Conservation (phyloP, 1,140 invertebrate genomes). For the Hestina assimilis region DNA sequence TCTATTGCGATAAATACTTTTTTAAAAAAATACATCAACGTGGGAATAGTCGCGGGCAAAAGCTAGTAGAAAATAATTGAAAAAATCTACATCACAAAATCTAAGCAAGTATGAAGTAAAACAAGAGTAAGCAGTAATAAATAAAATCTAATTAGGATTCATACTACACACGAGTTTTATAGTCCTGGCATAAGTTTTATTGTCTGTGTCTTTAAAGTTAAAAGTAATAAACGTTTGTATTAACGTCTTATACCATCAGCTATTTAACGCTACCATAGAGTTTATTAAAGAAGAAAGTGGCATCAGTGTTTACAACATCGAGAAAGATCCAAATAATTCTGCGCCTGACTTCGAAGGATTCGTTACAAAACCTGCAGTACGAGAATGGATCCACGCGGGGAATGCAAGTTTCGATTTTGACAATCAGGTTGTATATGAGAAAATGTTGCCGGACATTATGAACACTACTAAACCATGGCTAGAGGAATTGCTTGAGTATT, state of each 20-base stretch:
- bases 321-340: background rate
- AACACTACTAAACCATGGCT: slow-evolving; percentile 10
- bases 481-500: slow-evolving; percentile 12
- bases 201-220: too few relatives aligned
- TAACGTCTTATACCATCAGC: too few relatives aligned
- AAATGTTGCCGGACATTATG: slow-evolving; percentile 14
- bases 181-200: too few relatives aligned
- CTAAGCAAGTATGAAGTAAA: background rate
- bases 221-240: too few relatives aligned
- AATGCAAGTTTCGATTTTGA: slow-evolving; percentile 10
- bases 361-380: background rate
- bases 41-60: too few relatives aligned
- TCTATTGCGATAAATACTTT: too few relatives aligned
- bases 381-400: slow-evolving; percentile 8
- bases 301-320: slow-evolving; percentile 61
- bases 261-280: slow-evolving; percentile 10
- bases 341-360: slow-evolving; percentile 6
- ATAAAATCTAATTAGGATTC: too few relatives aligned
- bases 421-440: slow-evolving; percentile 7
- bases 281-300: slow-evolving; percentile 6
- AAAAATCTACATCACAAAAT: background rate
- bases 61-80: background rate
- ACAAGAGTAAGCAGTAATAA: too few relatives aligned
- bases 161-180: too few relatives aligned
- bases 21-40: too few relatives aligned